Base-by-base conservation (phyloP, 2,797 vertebrate genomes). In the Ptychobarbus kaznakovi region DNA sequence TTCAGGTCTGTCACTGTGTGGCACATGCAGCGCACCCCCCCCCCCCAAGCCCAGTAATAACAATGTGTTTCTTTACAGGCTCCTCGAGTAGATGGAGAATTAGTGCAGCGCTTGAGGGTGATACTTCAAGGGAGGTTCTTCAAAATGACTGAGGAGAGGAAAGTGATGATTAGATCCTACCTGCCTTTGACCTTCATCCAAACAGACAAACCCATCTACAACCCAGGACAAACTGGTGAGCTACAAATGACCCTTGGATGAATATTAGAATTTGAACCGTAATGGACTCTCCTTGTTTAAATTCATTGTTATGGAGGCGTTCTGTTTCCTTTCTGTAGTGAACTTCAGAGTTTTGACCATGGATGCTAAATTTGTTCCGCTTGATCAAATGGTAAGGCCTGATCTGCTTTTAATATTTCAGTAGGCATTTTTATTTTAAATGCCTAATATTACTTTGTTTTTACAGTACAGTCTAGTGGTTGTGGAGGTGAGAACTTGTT, bases 151-250 rank as follows among this genome's bases (percentile, higher is more conserved):
- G 94, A 93, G 49, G 89, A 89, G 51, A 95, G 91, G 25, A 94
- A 90, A 0, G 94, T 98, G 72, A 10, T 94, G 86, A 86, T 97
- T 78, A 90, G 88, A 90, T 84, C 87, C 8, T 79, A 91, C 40
- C 10, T 88, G 0, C 93, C 91, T 28, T 38, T 94, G 80, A 91
- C 94, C 20, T 97, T 98, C 68, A 0, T 97, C 66, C 97, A 98
- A 90, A 97, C 97, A 0, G 97, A 98, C 88, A 98, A 97, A 92
- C 94, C 97, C 2, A 93, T 97, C 92, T 98, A 98, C 92, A 96
- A 96, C 76, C 96, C 96, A 0, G 94, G 87, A 85, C 96, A 98
- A 66, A 68, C 11, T 0, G 78, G 78, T 80, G n/a, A 68, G 61
- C 18, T 13, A 12, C 12, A 6, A 13, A 49, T 28, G 4, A 1